Conservation (phyloP, 2,113 vertebrate genomes). For the Notechis scutatus region DNA sequence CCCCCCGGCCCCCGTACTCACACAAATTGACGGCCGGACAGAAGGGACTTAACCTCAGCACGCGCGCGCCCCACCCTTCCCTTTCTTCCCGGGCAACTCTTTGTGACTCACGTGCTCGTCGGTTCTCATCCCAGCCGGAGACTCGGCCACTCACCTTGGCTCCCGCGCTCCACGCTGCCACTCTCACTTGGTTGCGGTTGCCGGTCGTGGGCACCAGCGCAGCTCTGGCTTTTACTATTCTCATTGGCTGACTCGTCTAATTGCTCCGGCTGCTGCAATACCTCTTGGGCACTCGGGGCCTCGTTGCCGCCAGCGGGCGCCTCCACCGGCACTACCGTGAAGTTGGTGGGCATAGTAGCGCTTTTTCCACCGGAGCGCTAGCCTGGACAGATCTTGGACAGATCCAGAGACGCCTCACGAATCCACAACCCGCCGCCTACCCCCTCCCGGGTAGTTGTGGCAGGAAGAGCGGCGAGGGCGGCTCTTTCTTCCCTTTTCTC, state of each 20-base stretch:
- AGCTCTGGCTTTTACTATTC: neutral
- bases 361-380: neutral
- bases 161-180: neutral
- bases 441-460: neutral
- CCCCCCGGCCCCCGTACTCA: no score
- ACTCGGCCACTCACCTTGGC: neutral
- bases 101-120: neutral
- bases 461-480: neutral
- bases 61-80: neutral
- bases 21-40: no score
- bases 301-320: neutral
- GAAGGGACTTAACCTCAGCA: neutral
- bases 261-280: neutral
- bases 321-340: slow-evolving; percentile 25
- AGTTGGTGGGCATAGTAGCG: slow-evolving; percentile 7
- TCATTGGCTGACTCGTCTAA: neutral
- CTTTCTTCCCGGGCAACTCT: neutral
- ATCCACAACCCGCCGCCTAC: neutral
- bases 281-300: neutral
- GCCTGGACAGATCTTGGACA: neutral
- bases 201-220: neutral
- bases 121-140: neutral
- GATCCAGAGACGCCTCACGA: neutral
- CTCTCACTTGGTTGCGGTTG: neutral
- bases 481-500: neutral